These are phyloP conservation scores for Diogma glabrata DNA, from an alignment of 2,888 invertebrate species.

Conservation along the genomic window DNA sequence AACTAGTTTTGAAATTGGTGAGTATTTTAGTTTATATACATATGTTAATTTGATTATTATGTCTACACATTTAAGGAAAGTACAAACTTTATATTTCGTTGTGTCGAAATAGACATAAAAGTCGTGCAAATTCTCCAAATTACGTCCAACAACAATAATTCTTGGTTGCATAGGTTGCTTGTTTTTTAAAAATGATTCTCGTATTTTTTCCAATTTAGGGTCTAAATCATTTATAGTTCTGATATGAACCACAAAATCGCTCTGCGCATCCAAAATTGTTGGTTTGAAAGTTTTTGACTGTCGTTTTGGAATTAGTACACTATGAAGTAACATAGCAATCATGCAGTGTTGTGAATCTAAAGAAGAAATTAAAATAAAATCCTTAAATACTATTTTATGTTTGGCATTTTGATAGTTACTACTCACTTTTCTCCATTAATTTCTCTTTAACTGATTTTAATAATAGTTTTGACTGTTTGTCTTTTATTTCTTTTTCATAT, in stretches of 20 bases:
- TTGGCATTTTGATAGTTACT: not conserved
- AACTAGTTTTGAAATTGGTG: not conserved
- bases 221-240: constrained; percentile 14
- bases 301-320: constrained; percentile 13
- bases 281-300: constrained; percentile 16
- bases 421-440: not conserved
- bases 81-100: not conserved
- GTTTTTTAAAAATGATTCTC: constrained; percentile 5
- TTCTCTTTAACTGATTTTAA: not conserved
- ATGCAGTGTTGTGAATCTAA: constrained; percentile 13
- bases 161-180: not conserved
- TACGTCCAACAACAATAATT: not conserved
- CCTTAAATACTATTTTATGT: not conserved
- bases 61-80: not conserved
- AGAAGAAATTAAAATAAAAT: not conserved
- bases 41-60: not conserved
- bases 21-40: not conserved
- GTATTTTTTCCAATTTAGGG: constrained; percentile 12
- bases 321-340: constrained; percentile 14
- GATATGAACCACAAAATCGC: constrained; percentile 15
- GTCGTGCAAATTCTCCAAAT: not conserved
- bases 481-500: not conserved
- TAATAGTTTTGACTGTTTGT: not conserved
- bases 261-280: constrained; percentile 16
- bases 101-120: not conserved